Base-by-base conservation (phyloP, 2,888 invertebrate species). In the Drosophila macrospina region DNA sequence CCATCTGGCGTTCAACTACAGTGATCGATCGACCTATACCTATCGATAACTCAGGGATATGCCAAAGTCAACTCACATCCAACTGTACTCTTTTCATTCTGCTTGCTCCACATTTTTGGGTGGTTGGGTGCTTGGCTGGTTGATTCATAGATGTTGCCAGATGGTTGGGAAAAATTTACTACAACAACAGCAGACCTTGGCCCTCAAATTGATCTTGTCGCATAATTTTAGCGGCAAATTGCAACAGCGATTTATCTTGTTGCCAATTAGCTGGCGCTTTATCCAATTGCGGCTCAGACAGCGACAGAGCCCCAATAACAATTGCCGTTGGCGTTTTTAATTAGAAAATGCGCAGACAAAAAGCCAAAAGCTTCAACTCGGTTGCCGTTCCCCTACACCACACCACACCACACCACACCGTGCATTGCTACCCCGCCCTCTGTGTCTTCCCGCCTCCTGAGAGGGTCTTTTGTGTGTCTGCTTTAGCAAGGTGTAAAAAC, bases 161-260 rank as follows among this genome's bases (percentile, higher is more conserved):
- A 10, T 15, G 16, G 7, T 5, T 11, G n/a, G 30, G 10, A 10
- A 30, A 36, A 61, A 60, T 56, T n/a, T n/a, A n/a, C n/a, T 61
- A 54, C 45, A 60, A 10, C 65, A 37, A 50, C 59, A 37, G 48
- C 69, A 64, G 76, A 75, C 75, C 75, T 75, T 75, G 75, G 72
- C 72, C 75, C 69, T 55, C 66, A 78, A 83, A 83, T 86, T 83
- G 83, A 86, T 76, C 83, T 80, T 83, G 83, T 80, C 86, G 83
- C 83, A 83, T 83, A 86, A 83, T 83, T 55, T 83, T 69, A 71
- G 52, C 64, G 54, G 54, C 78, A 86, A 83, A 83, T 80, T 83
- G 83, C 83, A 55, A 72, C 67, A 68, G 52, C 86, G 83, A 83
- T 83, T 83, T 86, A 86, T 83, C 86, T 83, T 83, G 83, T 80